Evolutionary conservation across 2,888 invertebrate genomes (phyloP).

Genomic region (Nesidiocoris tenuis): DNA sequence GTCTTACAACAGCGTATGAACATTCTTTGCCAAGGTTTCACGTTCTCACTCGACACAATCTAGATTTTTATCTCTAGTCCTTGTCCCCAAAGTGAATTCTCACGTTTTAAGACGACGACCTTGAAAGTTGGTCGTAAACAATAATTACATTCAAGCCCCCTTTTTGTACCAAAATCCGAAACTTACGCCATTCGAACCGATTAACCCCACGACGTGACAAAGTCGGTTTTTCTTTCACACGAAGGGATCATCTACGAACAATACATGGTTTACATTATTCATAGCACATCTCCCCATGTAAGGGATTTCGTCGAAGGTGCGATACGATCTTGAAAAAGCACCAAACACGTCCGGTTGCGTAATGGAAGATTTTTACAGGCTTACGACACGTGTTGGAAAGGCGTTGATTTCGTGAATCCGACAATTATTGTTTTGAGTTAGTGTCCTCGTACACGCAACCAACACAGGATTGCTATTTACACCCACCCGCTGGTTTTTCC

Average conservation of each 20-base stretch:
- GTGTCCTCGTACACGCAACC: slow-evolving; percentile 6
- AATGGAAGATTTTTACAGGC: slow-evolving; percentile 8
- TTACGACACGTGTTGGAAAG: slow-evolving; percentile 6
- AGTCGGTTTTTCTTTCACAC: not conserved
- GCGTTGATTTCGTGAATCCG: slow-evolving; percentile 14
- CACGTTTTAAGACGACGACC: not conserved
- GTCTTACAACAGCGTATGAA: not conserved
- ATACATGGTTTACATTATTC: slow-evolving; percentile 15
- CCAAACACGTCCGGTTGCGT: slow-evolving; percentile 4
- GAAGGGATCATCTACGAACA: slow-evolving; percentile 5
- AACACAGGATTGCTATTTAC: not conserved
- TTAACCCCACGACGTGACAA: slow-evolving; percentile 16
- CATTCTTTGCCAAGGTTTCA: not conserved
- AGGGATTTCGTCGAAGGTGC: slow-evolving; percentile 5
- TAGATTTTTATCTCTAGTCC: not conserved
- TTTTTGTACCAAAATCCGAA: not conserved
- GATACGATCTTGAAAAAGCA: slow-evolving; percentile 9
- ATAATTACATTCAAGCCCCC: not conserved
- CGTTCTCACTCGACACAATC: not conserved
- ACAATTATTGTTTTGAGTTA: slow-evolving; percentile 5
- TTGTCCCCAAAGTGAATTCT: not conserved
- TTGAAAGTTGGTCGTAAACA: not conserved
- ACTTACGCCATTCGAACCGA: slow-evolving; percentile 12
- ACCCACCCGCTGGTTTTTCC: slow-evolving; percentile 18
- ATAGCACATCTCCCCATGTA: slow-evolving; percentile 6